These are phyloP conservation scores for Sinocyclocheilus grahami DNA, from an alignment of 2,113 vertebrate species.

Conservation along the genomic window DNA sequence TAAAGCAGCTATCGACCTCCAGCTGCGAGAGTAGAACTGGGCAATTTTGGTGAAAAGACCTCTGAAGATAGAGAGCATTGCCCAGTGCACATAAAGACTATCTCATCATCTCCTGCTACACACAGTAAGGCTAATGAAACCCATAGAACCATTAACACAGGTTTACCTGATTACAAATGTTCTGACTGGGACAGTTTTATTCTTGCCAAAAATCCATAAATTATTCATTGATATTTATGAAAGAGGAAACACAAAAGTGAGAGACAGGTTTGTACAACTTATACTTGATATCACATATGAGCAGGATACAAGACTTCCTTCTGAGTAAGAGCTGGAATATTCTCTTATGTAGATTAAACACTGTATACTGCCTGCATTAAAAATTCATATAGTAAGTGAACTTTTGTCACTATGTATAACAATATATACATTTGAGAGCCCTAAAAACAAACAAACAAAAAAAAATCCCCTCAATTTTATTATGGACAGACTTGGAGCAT, in stretches of 20 bases:
- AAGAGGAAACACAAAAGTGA: neutral
- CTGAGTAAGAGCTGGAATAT: neutral
- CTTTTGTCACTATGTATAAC: no score
- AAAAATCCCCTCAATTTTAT: no score
- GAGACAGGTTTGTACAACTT: neutral
- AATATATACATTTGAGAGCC: no score
- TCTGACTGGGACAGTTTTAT: neutral
- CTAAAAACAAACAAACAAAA: no score
- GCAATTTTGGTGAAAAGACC: constrained; percentile 33
- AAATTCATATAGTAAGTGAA: neutral
- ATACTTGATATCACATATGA: no score
- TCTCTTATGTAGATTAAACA: neutral
- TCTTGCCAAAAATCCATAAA: neutral
- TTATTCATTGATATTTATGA: neutral
- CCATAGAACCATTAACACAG: neutral
- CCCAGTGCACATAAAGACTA: constrained; percentile 27
- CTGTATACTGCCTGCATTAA: neutral
- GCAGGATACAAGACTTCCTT: neutral
- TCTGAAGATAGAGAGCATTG: constrained; percentile 14
- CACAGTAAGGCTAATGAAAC: neutral
- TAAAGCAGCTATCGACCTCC: constrained; percentile 39
- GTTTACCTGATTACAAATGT: neutral
- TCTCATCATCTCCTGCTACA: neutral
- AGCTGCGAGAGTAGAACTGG: constrained; percentile 32
- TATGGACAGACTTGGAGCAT: no score